Base-by-base conservation (phyloP, 2,113 vertebrate species). In the Otis tarda region DNA sequence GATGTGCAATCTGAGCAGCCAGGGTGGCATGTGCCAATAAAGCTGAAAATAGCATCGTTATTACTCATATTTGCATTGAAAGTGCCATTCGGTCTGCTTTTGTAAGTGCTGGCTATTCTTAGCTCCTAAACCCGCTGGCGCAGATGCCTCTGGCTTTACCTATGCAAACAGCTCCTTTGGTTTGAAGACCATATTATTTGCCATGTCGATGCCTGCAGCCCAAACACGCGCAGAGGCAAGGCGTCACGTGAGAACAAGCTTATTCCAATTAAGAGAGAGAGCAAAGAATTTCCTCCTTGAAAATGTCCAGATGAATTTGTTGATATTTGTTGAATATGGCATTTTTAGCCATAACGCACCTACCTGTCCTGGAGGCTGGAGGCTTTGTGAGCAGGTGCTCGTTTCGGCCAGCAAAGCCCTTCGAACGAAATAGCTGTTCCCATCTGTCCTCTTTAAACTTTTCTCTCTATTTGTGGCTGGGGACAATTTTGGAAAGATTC, bases 181-280 rank as follows among this genome's bases (percentile, higher is more conserved):
- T 41, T 50, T 49, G 21, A 64, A 71, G 23, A n/a, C 22, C 6
- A 2, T 14, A 6, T 13, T 65, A 10, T 65, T 59, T 52, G 37
- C 18, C 5, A 1, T 57, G 52, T 86, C 33, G 37, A 41, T 10
- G 60, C 2, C 1, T 2, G 50, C 20, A 45, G 45, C 80, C n/a
- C 56, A 13, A 81, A 47, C 3, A 10, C 2, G 8, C 1, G 2
- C 39, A 24, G 35, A 55, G 23, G 22, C 12, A 23, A 80, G 16
- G 28, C 2, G 1, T 14, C 27, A 5, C 0, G 0, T 61, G 41
- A 90, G 47, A 92, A 61, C 4, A 22, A 52, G 23, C 12, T 74
- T 35, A 49, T 53, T 63, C 17, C 43, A 47, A 7, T 31, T 25
- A 27, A 1, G 25, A 88, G 41, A 71, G 10, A 41, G 5, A 18